Evolutionary conservation across 2,888 invertebrate species (phyloP), one percentile per base, ranked within the genome.

Genomic region (Deilephila porcellus): DNA sequence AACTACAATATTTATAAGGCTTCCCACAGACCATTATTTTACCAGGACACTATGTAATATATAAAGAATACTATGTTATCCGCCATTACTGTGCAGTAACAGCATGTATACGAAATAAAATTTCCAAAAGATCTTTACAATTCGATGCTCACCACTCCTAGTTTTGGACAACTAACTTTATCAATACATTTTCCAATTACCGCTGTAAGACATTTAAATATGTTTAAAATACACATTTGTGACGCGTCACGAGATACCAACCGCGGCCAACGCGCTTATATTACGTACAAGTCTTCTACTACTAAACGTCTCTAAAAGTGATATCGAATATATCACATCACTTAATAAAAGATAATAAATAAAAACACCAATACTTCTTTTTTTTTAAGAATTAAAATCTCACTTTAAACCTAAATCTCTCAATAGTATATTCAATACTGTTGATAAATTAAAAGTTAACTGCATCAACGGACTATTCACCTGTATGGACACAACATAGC

Each of bases 221-320:
- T 29, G 4, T 52, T 52, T 29, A 17, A 52, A 52, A 67, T 67
- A 45, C 67, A 67, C 25, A 25, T 67, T 25, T 17, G 25, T 52
- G 45, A 52, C 67, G 45, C 25, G 14, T 52, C 52, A 67, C 45
- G 17, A 20, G 67, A 67, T 67, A 52, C 67, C 67, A 67, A 52
- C 67, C 45, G n/a, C 6, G 19, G n/a, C 32, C 8, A 34, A n/a
- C 34, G 1, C 34, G 17, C 14, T 17, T 8, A n/a, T 14, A 52
- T 20, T 7, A 25, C 25, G n/a, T 32, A 29, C 4, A 29, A 17
- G 6, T 25, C 25, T 60, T 29, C 7, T 17, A 60, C 60, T 60
- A 60, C 25, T 25, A 25, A 29, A 29, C 64, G 37, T 45, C 45
- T 25, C 6, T 52, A 67, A 45, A 45, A 56, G 6, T 56, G 14